These are phyloP conservation scores for Meiosimyza decipiens DNA, from an alignment of 2,888 invertebrate species.

Conservation along the genomic window DNA sequence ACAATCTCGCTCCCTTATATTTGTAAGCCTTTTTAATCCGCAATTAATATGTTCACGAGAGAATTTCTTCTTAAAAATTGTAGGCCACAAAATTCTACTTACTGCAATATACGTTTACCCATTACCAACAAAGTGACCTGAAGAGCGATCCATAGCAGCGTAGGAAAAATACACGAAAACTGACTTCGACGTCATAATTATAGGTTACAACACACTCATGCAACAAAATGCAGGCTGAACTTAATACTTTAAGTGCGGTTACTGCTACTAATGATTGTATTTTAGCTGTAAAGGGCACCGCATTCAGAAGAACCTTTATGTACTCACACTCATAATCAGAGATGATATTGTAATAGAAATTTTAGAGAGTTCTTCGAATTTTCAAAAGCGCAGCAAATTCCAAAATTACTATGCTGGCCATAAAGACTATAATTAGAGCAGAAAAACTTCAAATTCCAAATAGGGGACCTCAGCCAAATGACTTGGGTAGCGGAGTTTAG, in stretches of 20 bases:
- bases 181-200: conserved; percentile 37
- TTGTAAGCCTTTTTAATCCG: conserved; percentile 3
- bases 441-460: background rate
- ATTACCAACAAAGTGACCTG: background rate
- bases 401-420: background rate
- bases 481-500: no score
- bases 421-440: conserved; percentile 4
- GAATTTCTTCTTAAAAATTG: background rate
- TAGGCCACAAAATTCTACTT: background rate
- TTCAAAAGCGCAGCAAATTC: background rate
- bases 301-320: no score
- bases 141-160: conserved; percentile 7
- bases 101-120: background rate
- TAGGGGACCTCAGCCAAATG: no score
- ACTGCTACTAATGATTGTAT: background rate
- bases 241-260: conserved; percentile 19
- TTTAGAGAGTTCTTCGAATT: background rate
- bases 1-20: background rate
- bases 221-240: conserved; percentile 7
- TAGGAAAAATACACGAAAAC: conserved; percentile 21
- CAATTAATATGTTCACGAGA: conserved; percentile 15
- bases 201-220: conserved; percentile 19
- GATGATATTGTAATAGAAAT: no score
- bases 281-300: no score
- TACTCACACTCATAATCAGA: no score